Evolutionary conservation across 2,113 vertebrate species (phyloP), one percentile per base, ranked within the genome.

Genomic region (Nyctereutes procyonoides): DNA sequence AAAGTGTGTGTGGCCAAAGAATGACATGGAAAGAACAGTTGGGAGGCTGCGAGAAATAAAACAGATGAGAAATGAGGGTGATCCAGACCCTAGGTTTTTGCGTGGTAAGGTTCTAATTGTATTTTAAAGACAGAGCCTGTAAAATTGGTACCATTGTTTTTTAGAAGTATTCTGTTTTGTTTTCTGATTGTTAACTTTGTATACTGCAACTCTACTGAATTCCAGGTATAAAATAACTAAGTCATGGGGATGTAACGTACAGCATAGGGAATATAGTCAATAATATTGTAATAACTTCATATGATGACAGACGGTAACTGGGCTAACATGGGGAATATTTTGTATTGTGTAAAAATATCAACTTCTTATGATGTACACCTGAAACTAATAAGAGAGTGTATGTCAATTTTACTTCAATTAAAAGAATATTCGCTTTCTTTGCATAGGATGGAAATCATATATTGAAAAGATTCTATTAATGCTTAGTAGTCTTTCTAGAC

Each of bases 401-500:
- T 79, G 30, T 55, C 30, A 32, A 20, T 79, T n/a, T 55, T n/a
- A n/a, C 51, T 20, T 32, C 30, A 55, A 32, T 79, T 55, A 7
- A 74, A 67, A 85, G 92, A 87, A 24, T 63, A 65, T 67, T 82
- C 32, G 62, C 11, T 28, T 56, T 84, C 16, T 90, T 76, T 79
- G 19, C 24, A 53, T 71, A 77, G 62, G 28, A 55, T 85, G 17
- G 48, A 89, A 97, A 92, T 98, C 5, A 55, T 5, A 16, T 30
- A 32, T 82, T 85, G 12, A 53, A 95, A 88, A 85, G 20, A 81
- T 93, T 92, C 24, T 82, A 26, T 16, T n/a, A 93, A 76, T 96
- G 14, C 2, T 94, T 95, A 88, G 30, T 62, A 86, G 74, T 74
- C 67, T 73, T 93, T 86, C 73, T 86, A 67, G 17, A 79, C 9